Evolutionary conservation across 2,888 invertebrate genomes (phyloP), one percentile per base, ranked within the genome.

Genomic region (Tiliacea aurago): DNA sequence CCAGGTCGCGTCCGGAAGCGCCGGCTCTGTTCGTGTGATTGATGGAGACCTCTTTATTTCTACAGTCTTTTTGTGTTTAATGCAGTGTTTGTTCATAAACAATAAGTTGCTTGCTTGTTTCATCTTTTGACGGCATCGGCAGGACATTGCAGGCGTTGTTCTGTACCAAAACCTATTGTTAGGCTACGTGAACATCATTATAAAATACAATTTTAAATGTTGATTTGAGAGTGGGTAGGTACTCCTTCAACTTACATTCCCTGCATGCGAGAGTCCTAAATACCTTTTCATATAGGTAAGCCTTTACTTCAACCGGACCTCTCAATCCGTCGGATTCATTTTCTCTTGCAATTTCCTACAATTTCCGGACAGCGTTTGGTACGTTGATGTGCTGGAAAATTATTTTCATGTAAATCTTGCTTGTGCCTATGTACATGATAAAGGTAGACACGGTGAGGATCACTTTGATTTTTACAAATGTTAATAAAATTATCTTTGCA

Each of bases 281-380:
- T 84, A 85, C 86, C 81, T 70, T 64, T 66, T 73, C 72, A 70
- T 73, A 74, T 81, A n/a, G n/a, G n/a, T n/a, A 86, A 81, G 69
- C 78, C 76, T 75, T 80, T 77, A 81, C 78, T 88, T 85, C 87
- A 88, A 89, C 90, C 91, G 92, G 92, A 93, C 92, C 94, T 94
- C 92, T 93, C 92, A 91, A 93, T 92, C 91, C 92, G 93, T 92
- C 90, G 92, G 94, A 95, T 95, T 95, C 95, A 95, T 96, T 96
- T 96, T 95, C 95, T 95, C 94, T 93, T 94, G 95, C 95, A 96
- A 96, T 96, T 96, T 96, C 96, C 96, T 96, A 95, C 95, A 96
- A 96, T 96, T 95, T 96, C 96, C 96, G 96, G 96, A 80, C 92
- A 93, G 86, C 94, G 92, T 93, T 94, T 93, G 91, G 93, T 93